Conservation (phyloP, 2,888 invertebrate species). For the Diploptera punctata region DNA sequence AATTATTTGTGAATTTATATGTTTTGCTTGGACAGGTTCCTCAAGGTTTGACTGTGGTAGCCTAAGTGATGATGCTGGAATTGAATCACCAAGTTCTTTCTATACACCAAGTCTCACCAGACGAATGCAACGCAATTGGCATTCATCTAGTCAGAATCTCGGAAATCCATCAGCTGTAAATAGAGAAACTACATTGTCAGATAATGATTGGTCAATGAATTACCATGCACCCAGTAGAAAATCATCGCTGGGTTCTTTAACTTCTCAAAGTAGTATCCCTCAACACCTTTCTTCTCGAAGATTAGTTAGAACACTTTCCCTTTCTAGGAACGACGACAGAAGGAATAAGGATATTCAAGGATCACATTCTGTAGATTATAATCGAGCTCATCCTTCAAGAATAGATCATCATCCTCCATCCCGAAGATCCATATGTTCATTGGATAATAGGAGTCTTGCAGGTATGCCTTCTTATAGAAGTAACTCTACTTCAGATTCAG, state of each 20-base stretch:
- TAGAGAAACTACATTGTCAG: background rate
- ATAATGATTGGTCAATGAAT: too few relatives aligned
- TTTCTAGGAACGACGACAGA: background rate
- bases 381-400: background rate
- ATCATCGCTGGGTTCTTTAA: slow-evolving; percentile 9
- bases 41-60: slow-evolving; percentile 21
- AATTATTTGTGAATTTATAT: too few relatives aligned
- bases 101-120: slow-evolving; percentile 53
- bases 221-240: slow-evolving; percentile 7
- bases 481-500: slow-evolving; percentile 24
- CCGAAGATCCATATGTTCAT: slow-evolving; percentile 22
- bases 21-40: slow-evolving; percentile 7
- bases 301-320: slow-evolving; percentile 16
- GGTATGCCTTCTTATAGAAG: slow-evolving; percentile 18
- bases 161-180: background rate
- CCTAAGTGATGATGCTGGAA: slow-evolving; percentile 17
- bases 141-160: background rate
- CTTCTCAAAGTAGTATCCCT: background rate
- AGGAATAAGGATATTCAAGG: background rate
- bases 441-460: slow-evolving; percentile 1
- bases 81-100: slow-evolving; percentile 8
- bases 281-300: slow-evolving; percentile 4
- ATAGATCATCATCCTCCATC: slow-evolving; percentile 17
- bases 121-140: slow-evolving; percentile 45
- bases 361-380: background rate